Evolutionary conservation across 2,888 invertebrate species (phyloP).

Genomic region (Plagodis dolabraria): DNA sequence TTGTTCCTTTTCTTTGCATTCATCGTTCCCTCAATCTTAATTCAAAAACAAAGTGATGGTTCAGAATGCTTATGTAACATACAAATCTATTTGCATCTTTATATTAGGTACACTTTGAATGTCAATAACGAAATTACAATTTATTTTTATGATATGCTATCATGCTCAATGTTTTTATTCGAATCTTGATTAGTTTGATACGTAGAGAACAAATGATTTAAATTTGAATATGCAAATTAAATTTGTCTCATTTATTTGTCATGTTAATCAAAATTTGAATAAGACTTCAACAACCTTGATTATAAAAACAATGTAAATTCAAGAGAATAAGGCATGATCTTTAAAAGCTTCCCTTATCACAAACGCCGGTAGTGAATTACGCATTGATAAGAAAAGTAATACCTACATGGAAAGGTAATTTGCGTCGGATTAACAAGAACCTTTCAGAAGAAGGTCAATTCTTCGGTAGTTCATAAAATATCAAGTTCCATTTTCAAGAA

Average conservation of each 20-base stretch:
- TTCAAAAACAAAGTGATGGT: no score
- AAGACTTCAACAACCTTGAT: constrained; percentile 8
- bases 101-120: no score
- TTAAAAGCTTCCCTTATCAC: constrained; percentile 14
- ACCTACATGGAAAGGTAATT: constrained; percentile 11
- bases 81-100: no score
- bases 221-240: constrained; percentile 22
- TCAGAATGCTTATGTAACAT: no score
- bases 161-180: constrained; percentile 10
- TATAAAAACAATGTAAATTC: constrained; percentile 16
- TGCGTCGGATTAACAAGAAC: constrained; percentile 9
- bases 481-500: constrained; percentile 10
- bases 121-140: background rate
- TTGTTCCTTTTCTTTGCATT: no score
- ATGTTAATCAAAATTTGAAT: constrained; percentile 16
- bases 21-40: no score
- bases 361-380: constrained; percentile 9
- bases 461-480: constrained; percentile 13
- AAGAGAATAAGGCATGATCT: constrained; percentile 8
- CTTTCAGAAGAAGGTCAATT: constrained; percentile 9
- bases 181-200: constrained; percentile 10
- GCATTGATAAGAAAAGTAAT: constrained; percentile 15
- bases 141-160: constrained; percentile 11
- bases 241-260: constrained; percentile 17
- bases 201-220: constrained; percentile 13